phyloP scores from a whole-genome alignment of 2,888 invertebrate genomes.

The Agriopis aurantiaria region DNA sequence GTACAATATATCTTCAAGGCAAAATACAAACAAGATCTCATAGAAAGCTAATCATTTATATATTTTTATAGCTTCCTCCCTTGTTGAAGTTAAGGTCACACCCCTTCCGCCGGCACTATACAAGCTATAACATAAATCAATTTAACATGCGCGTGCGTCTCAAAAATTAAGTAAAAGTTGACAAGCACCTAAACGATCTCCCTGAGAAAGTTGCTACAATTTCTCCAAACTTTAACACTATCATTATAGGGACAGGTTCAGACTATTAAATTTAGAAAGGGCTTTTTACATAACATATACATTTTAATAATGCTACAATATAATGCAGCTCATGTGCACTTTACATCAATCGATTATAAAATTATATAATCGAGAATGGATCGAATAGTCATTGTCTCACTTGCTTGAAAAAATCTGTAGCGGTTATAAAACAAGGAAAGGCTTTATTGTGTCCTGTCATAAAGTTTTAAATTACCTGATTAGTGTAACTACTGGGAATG shows the following conservation, averaged over 20 bases:
- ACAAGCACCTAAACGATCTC: slow-evolving; percentile 18
- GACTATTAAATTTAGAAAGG: slow-evolving; percentile 34
- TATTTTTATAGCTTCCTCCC: slow-evolving; percentile 9
- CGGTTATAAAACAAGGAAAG: background rate
- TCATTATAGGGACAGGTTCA: slow-evolving; percentile 35
- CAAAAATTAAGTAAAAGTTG: slow-evolving; percentile 32
- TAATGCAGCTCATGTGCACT: slow-evolving; percentile 11
- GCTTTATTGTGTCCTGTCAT: background rate
- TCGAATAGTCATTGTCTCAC: slow-evolving; percentile 17
- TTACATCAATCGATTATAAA: slow-evolving; percentile 29
- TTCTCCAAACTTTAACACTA: slow-evolving; percentile 32
- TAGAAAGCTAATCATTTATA: no score
- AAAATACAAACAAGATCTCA: no score
- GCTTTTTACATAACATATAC: slow-evolving; percentile 22
- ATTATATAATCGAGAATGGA: slow-evolving; percentile 29
- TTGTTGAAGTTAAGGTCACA: background rate
- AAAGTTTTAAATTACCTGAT: background rate
- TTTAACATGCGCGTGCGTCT: slow-evolving; percentile 11
- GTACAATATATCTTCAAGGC: no score
- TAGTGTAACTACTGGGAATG: background rate
- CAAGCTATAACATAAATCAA: slow-evolving; percentile 22
- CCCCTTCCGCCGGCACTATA: slow-evolving; percentile 8
- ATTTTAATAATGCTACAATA: slow-evolving; percentile 22
- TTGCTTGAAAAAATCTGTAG: background rate
- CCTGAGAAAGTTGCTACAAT: slow-evolving; percentile 31